A percentile compares a stretch with the other conserved stretches of the same genome.
Evolutionary conservation across 2,888 invertebrate genomes (phyloP).

Genomic region (Erebia epiphron): DNA sequence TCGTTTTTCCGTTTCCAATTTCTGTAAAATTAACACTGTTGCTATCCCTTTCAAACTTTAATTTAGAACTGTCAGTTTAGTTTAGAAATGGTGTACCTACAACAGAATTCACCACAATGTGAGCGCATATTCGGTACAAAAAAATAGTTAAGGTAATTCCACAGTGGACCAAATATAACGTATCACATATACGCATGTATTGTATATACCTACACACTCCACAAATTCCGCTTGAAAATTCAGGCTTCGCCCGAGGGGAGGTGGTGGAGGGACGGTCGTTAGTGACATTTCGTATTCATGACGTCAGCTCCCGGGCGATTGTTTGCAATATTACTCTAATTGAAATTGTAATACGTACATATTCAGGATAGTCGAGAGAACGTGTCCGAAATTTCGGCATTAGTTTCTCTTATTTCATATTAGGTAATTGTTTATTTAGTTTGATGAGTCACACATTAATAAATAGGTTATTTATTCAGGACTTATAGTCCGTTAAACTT

Average conservation of each 20-base stretch:
- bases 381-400: constrained; percentile 54
- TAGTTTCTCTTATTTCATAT: constrained; percentile 37
- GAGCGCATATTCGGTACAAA: neutral
- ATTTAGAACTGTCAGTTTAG: no score
- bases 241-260: constrained; percentile 56
- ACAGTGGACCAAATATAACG: constrained; percentile 34
- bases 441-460: neutral
- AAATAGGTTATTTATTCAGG: no score
- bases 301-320: constrained; percentile 79
- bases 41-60: no score
- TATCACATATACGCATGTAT: constrained; percentile 17
- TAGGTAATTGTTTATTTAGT: neutral
- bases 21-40: no score
- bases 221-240: constrained; percentile 69
- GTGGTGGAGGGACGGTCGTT: constrained; percentile 66
- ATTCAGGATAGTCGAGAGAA: constrained; percentile 56
- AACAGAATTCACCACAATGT: neutral
- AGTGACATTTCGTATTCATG: constrained; percentile 83
- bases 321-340: constrained; percentile 83
- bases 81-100: neutral
- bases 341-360: constrained; percentile 80
- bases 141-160: constrained; percentile 29
- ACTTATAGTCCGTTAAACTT: no score
- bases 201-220: constrained; percentile 24
- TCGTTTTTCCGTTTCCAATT: no score